Conservation (phyloP, 2,888 invertebrate genomes). For the Philereme transversata region DNA sequence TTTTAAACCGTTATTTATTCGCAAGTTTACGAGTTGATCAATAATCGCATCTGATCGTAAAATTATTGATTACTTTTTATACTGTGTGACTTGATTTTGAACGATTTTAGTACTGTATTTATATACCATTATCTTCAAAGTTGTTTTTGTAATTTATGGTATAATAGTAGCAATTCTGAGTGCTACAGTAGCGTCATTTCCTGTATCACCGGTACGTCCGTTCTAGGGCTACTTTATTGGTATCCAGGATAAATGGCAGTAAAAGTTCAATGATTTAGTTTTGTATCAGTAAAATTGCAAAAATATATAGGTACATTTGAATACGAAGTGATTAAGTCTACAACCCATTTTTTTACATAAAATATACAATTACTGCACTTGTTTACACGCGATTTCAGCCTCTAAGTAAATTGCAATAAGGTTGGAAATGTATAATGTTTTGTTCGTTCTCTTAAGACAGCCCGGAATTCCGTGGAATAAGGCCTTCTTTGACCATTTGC, state of each 20-base stretch:
- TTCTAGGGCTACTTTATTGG: no score
- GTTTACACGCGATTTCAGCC: not conserved
- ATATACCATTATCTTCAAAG: not conserved
- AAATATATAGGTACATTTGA: not conserved
- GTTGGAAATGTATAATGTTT: not conserved
- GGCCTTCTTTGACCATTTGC: conserved; percentile 43
- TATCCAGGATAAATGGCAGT: no score
- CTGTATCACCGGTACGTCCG: no score
- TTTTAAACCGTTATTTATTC: conserved; percentile 51
- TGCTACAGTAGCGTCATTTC: no score
- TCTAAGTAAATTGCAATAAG: not conserved
- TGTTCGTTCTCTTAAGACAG: not conserved
- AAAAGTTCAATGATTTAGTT: no score
- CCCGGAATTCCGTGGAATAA: conserved; percentile 37
- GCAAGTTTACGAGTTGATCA: conserved; percentile 14
- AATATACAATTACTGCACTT: not conserved
- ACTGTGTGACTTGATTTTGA: not conserved
- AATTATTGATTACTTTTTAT: conserved; percentile 3
- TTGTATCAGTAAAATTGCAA: no score
- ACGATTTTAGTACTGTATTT: not conserved
- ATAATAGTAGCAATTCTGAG: not conserved
- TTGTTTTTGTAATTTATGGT: not conserved
- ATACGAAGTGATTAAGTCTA: not conserved
- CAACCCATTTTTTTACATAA: not conserved
- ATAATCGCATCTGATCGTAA: conserved; percentile 7